These are phyloP conservation scores for Melipona bicolor DNA, from an alignment of 2,888 invertebrate genomes.

Conservation along the genomic window DNA sequence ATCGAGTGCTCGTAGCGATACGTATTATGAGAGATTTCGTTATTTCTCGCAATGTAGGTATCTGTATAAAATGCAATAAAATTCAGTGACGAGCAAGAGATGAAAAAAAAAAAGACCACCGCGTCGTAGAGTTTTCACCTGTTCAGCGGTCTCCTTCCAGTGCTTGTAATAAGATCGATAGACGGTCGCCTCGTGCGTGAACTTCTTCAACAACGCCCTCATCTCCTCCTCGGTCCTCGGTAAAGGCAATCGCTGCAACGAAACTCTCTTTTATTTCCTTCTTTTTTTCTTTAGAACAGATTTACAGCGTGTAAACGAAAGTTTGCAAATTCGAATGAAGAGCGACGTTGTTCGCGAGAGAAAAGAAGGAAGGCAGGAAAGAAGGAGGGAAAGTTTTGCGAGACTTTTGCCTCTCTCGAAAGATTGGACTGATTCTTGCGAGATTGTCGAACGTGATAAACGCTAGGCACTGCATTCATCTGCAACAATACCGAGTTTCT, in stretches of 20 bases:
- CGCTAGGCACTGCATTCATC: not conserved
- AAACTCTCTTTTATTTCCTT: not conserved
- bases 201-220: slow-evolving; percentile 60
- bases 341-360: not conserved
- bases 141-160: slow-evolving; percentile 71
- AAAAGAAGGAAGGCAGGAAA: not conserved
- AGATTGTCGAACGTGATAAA: slow-evolving; percentile 13
- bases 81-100: too few species aligned
- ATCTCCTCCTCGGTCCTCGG: slow-evolving; percentile 67
- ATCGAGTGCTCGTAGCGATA: too few species aligned
- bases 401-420: not conserved
- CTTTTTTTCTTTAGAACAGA: not conserved
- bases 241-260: slow-evolving; percentile 64
- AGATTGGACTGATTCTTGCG: slow-evolving; percentile 14
- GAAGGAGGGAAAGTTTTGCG: not conserved
- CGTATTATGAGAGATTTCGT: too few species aligned
- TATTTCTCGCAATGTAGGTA: too few species aligned
- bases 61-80: too few species aligned
- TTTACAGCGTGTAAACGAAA: slow-evolving; percentile 12
- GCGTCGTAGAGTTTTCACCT: slow-evolving; percentile 59
- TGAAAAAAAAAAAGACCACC: not conserved
- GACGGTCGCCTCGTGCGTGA: slow-evolving; percentile 68
- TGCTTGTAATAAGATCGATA: slow-evolving; percentile 74
- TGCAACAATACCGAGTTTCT: slow-evolving; percentile 28
- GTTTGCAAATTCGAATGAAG: slow-evolving; percentile 7